phyloP scores from a whole-genome alignment of 2,797 vertebrate species.

The Pseudopleuronectes americanus region DNA sequence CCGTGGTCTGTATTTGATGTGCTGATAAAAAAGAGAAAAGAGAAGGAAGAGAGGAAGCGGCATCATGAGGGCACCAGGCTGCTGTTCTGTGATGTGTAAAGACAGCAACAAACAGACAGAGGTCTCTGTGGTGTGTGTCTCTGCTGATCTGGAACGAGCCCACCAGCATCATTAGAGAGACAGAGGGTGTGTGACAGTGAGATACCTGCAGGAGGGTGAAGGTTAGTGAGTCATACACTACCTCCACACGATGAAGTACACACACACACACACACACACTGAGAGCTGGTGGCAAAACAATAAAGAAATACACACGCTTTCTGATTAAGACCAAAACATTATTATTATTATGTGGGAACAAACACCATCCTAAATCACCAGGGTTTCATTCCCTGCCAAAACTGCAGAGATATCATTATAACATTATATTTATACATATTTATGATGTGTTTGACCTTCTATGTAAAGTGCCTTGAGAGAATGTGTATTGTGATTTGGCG shows the following conservation, averaged over 20 bases:
- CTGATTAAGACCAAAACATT: not conserved
- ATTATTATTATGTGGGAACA: not conserved
- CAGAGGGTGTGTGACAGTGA: not conserved
- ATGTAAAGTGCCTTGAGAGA: no score
- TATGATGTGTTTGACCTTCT: no score
- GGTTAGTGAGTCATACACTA: not conserved
- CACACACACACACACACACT: no score
- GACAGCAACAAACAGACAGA: not conserved
- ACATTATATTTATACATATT: no score
- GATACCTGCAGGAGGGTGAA: not conserved
- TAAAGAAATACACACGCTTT: not conserved
- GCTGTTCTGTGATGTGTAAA: not conserved
- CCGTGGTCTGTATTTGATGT: not conserved
- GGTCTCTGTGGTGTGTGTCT: conserved; percentile 16
- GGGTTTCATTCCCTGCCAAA: not conserved
- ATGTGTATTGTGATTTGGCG: no score
- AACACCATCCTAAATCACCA: not conserved
- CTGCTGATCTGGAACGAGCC: conserved; percentile 24
- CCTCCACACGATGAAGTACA: no score
- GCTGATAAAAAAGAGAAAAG: not conserved
- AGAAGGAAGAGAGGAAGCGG: not conserved
- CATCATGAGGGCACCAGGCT: not conserved
- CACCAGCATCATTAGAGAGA: not conserved
- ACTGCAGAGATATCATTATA: no score
- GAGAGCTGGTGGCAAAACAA: not conserved